Percentiles rank a stretch among this genome's conserved stretches.
Evolutionary conservation across 2,113 vertebrate genomes (phyloP).

Genomic region (Aldabrachelys gigantea): DNA sequence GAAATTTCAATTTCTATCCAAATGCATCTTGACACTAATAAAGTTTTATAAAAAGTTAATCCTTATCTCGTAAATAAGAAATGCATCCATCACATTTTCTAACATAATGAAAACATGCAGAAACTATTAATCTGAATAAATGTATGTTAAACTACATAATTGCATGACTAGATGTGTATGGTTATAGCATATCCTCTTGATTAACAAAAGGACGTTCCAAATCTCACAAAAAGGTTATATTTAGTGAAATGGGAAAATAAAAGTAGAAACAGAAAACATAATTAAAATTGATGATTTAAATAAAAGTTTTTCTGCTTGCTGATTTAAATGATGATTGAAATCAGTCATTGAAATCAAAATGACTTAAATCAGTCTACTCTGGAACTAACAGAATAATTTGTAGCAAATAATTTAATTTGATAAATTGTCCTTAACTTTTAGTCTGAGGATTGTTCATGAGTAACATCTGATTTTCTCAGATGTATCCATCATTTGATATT

Average conservation of each 20-base stretch:
- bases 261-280: neutral
- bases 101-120: neutral
- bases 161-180: neutral
- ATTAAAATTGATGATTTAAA: neutral
- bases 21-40: neutral
- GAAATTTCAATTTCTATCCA: neutral
- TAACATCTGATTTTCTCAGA: neutral
- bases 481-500: neutral
- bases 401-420: neutral
- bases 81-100: neutral
- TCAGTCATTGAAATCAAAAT: neutral
- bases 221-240: neutral
- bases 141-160: neutral
- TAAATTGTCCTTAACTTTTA: neutral
- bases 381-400: neutral
- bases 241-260: neutral
- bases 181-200: neutral
- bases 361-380: neutral
- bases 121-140: neutral
- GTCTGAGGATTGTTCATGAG: neutral
- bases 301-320: neutral
- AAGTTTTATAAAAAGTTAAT: neutral
- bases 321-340: neutral
- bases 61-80: neutral
- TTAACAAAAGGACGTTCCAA: neutral